phyloP scores from a whole-genome alignment of 2,797 vertebrate genomes.

The Pangasius larnaudii region DNA sequence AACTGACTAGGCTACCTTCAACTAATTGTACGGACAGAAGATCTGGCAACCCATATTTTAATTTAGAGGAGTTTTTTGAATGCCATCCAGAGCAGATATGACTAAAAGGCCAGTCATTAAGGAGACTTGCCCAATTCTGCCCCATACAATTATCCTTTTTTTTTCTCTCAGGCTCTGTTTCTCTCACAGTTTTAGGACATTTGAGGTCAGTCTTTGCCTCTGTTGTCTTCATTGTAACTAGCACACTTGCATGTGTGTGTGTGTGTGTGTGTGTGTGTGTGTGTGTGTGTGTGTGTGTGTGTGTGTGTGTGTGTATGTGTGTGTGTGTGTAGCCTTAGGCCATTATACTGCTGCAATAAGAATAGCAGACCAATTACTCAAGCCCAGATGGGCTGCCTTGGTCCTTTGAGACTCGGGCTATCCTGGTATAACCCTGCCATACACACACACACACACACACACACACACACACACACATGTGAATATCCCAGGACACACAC shows the following conservation, averaged over 20 bases:
- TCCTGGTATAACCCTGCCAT: conserved; percentile 47
- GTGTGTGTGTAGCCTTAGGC: conserved; percentile 73
- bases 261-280: conserved; percentile 75
- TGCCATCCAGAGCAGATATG: conserved; percentile 35
- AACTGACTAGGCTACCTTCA: not conserved
- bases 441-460: conserved; percentile 10
- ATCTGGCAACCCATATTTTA: conserved; percentile 29
- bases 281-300: conserved; percentile 73
- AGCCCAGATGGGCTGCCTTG: conserved; percentile 75
- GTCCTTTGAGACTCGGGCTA: conserved; percentile 69
- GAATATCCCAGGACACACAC: conserved; percentile 33
- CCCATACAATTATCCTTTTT: conserved; percentile 32
- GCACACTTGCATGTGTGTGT: conserved; percentile 66
- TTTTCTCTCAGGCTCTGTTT: conserved; percentile 21
- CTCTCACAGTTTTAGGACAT: conserved; percentile 59
- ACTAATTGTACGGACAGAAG: not conserved
- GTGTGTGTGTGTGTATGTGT: conserved; percentile 53
- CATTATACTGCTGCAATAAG: conserved; percentile 78
- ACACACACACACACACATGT: conserved; percentile 13
- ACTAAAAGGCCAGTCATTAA: conserved; percentile 52
- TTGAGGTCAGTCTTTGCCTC: conserved; percentile 71
- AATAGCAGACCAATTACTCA: conserved; percentile 80
- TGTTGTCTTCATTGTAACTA: conserved; percentile 72
- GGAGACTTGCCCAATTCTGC: conserved; percentile 26
- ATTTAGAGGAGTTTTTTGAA: conserved; percentile 27